A percentile compares a stretch with the other conserved stretches of the same genome.
phyloP scores from a whole-genome alignment of 30 jellyfish, hydroid and myxozoan genomes.

The Sanderia malayensis region DNA sequence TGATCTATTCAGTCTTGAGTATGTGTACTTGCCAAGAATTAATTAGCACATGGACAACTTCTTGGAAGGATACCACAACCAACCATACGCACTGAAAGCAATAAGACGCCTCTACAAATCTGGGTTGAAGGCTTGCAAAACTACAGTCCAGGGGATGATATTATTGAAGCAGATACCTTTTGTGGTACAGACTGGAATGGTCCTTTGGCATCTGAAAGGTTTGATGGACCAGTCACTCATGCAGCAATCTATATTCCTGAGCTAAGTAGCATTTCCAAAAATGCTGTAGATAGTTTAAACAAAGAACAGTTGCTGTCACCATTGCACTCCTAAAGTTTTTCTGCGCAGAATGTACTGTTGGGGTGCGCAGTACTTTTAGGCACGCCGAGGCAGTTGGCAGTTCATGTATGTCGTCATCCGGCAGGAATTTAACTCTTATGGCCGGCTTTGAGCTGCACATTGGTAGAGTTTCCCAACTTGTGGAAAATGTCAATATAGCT shows the following conservation, averaged over 20 bases:
- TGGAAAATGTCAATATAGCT: neutral
- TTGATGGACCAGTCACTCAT: neutral
- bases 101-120: constrained; percentile 26
- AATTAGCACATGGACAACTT: constrained; percentile 14
- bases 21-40: constrained; percentile 13
- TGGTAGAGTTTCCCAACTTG: neutral
- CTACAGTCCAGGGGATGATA: neutral
- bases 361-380: neutral
- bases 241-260: too few relatives aligned
- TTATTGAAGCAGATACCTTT: neutral
- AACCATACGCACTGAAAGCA: constrained; percentile 30
- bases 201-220: constrained; percentile 8
- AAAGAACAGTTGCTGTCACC: too few relatives aligned
- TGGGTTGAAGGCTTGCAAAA: constrained; percentile 25
- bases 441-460: neutral
- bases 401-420: constrained; percentile 4
- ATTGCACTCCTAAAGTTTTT: neutral
- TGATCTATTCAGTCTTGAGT: constrained; percentile 12
- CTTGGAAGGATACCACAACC: constrained; percentile 28
- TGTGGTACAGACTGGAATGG: constrained; percentile 45
- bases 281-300: too few relatives aligned
- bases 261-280: too few relatives aligned
- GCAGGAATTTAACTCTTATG: neutral
- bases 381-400: constrained; percentile 19
- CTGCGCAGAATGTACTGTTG: constrained; percentile 12